Evolutionary conservation across 1,140 invertebrate genomes (phyloP).

Genomic region (Myzus persicae): DNA sequence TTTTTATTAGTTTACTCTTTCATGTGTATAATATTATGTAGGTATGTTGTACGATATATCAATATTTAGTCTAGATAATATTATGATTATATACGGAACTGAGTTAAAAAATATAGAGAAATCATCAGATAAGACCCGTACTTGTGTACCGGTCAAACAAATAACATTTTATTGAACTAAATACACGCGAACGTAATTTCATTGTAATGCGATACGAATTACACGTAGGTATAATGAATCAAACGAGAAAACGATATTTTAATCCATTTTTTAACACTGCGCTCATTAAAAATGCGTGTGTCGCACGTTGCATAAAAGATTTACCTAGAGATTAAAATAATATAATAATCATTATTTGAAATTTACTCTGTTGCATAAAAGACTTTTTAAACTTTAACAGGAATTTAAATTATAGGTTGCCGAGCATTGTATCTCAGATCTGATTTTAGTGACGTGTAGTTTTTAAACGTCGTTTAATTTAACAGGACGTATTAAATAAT

Average conservation of each 20-base stretch:
- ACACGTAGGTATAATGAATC: neutral
- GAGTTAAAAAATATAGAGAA: neutral
- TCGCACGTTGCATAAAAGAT: neutral
- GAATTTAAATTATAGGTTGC: slow-evolving; percentile 26
- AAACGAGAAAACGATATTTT: neutral
- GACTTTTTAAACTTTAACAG: slow-evolving; percentile 14
- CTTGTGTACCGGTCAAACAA: neutral
- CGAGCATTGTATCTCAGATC: neutral
- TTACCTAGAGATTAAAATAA: neutral
- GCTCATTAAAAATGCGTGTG: slow-evolving; percentile 25
- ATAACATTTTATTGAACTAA: neutral
- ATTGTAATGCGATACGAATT: slow-evolving; percentile 14
- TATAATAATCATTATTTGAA: slow-evolving; percentile 1
- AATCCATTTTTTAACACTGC: neutral
- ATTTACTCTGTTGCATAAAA: slow-evolving; percentile 17
- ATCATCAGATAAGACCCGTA: neutral
- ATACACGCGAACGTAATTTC: neutral
- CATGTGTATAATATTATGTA: too few relatives aligned
- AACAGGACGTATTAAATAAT: slow-evolving; percentile 18
- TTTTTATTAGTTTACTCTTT: neutral
- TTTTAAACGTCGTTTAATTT: slow-evolving; percentile 12
- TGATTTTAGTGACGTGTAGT: slow-evolving; percentile 13
- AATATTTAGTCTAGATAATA: neutral
- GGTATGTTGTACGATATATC: neutral
- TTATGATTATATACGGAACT: neutral